Evolutionary conservation across 2,888 invertebrate species (phyloP).

Genomic region (Drosophila helvetica): DNA sequence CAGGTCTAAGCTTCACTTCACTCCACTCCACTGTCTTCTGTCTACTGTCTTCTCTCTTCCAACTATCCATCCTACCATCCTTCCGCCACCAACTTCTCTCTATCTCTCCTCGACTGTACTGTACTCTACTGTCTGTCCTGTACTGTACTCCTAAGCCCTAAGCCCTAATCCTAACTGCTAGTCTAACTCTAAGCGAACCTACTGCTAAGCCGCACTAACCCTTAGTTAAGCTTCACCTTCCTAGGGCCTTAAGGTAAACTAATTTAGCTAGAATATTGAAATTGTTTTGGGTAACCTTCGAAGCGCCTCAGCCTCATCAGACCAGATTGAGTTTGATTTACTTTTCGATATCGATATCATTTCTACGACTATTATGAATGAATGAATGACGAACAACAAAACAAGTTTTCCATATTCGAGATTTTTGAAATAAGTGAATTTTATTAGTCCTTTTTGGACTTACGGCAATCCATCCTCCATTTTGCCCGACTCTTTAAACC

Average conservation of each 20-base stretch:
- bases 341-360: constrained; percentile 31
- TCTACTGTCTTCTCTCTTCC: constrained; percentile 51
- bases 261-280: constrained; percentile 77
- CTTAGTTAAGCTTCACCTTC: constrained; percentile 60
- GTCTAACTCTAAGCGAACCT: constrained; percentile 45
- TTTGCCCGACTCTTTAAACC: constrained; percentile 51
- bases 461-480: constrained; percentile 39
- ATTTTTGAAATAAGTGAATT: constrained; percentile 50
- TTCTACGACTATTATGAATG: constrained; percentile 15
- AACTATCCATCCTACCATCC: constrained; percentile 50
- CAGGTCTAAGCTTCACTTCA: constrained; percentile 73
- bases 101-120: constrained; percentile 61
- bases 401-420: constrained; percentile 71
- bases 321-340: constrained; percentile 27
- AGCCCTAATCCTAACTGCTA: constrained; percentile 46
- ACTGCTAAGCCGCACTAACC: constrained; percentile 40
- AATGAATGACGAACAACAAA: constrained; percentile 66
- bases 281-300: constrained; percentile 66
- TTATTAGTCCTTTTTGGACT: constrained; percentile 54
- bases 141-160: constrained; percentile 46
- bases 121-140: constrained; percentile 33
- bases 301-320: constrained; percentile 6
- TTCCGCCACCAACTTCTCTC: constrained; percentile 41
- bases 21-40: constrained; percentile 42
- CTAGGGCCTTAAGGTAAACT: constrained; percentile 47